Evolutionary conservation across 2,888 invertebrate species (phyloP).

Genomic region (Lasius platythorax): DNA sequence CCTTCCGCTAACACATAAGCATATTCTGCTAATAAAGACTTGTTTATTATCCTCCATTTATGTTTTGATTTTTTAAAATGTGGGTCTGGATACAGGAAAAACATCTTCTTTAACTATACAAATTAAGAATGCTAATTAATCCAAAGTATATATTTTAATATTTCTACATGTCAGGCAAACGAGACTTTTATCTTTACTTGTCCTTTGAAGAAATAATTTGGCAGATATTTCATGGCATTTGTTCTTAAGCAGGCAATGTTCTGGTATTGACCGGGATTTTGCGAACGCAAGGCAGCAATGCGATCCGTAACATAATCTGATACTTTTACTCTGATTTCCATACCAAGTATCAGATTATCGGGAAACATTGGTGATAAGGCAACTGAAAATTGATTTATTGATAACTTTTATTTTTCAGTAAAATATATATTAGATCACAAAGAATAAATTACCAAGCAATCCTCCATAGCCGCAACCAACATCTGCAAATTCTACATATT

Average conservation of each 20-base stretch:
- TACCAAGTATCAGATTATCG: slow-evolving; percentile 94
- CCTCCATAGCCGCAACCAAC: slow-evolving; percentile 99
- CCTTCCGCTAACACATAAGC: slow-evolving; percentile 96
- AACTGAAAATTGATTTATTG: slow-evolving; percentile 86
- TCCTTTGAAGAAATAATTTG: slow-evolving; percentile 97
- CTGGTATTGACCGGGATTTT: slow-evolving; percentile 92
- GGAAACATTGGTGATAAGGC: slow-evolving; percentile 97
- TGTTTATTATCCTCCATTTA: slow-evolving; percentile 99
- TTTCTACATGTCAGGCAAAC: neutral
- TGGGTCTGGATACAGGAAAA: slow-evolving; percentile 99
- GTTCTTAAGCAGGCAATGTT: slow-evolving; percentile 98
- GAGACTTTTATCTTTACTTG: slow-evolving; percentile 88
- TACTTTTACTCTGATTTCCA: slow-evolving; percentile 99
- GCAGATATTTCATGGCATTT: slow-evolving; percentile 99
- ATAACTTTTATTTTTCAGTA: neutral
- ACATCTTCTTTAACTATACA: slow-evolving; percentile 96
- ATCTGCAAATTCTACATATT: slow-evolving; percentile 95
- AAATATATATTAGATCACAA: neutral
- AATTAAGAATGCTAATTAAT: slow-evolving; percentile 55
- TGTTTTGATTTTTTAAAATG: slow-evolving; percentile 99
- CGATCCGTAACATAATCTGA: slow-evolving; percentile 99
- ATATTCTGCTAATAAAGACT: slow-evolving; percentile 97
- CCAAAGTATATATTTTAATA: slow-evolving; percentile 10
- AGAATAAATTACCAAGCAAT: slow-evolving; percentile 89
- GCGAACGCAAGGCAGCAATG: slow-evolving; percentile 93